Evolutionary conservation across 92 coral and sea anemone species (phyloP).

Genomic region (Diadumene lineata): DNA sequence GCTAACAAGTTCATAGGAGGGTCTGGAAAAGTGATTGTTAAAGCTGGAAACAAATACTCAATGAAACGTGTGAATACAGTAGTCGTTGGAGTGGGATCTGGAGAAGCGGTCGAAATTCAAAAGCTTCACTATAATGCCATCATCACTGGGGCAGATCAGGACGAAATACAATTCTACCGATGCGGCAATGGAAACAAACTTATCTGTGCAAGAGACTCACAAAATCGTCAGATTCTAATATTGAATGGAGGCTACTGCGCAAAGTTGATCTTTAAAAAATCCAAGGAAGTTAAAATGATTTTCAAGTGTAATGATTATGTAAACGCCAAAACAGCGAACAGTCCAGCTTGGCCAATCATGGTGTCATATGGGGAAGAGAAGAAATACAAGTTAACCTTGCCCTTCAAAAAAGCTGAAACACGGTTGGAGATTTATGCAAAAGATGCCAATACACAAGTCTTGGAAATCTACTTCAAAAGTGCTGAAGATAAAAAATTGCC

Average conservation of each 20-base stretch:
- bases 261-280: slow-evolving; percentile 7
- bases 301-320: background rate
- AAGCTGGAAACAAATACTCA: slow-evolving; percentile 1
- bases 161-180: background rate
- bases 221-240: background rate
- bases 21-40: slow-evolving; percentile 23
- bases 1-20: slow-evolving; percentile 13
- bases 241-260: background rate
- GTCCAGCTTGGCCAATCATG: background rate
- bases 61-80: too few relatives aligned
- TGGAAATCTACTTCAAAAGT: background rate
- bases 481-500: background rate
- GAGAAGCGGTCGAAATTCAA: slow-evolving; percentile 10
- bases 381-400: background rate
- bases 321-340: background rate
- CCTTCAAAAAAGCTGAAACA: background rate
- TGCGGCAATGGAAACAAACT: background rate
- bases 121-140: background rate
- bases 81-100: slow-evolving; percentile 31
- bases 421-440: background rate
- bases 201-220: background rate
- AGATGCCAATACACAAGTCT: background rate
- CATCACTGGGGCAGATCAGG: background rate
- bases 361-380: slow-evolving; percentile 5
- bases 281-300: background rate